phyloP scores from a whole-genome alignment of 2,888 invertebrate species.

The Mythimna pallens region DNA sequence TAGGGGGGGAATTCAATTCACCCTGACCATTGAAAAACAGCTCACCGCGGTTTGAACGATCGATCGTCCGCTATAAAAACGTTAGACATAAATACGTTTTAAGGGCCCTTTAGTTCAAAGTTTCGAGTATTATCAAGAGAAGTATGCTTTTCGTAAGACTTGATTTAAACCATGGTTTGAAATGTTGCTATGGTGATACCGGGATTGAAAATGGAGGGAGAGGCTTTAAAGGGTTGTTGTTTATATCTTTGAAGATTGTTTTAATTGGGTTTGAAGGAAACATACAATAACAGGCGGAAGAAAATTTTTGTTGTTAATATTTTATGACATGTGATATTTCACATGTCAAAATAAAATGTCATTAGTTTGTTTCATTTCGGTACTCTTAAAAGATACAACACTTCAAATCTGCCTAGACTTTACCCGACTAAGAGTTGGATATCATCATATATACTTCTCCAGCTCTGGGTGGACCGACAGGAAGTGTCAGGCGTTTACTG shows the following conservation, averaged over 20 bases:
- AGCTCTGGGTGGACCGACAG: no score
- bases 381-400: no score
- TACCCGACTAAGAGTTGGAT: no score
- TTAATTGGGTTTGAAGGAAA: slow-evolving; percentile 2
- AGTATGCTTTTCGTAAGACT: slow-evolving; percentile 8
- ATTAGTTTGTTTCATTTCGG: no score
- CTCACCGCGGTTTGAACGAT: slow-evolving; percentile 45
- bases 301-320: no score
- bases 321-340: no score
- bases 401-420: no score
- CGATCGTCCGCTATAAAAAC: slow-evolving; percentile 50
- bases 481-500: no score
- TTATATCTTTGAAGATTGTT: slow-evolving; percentile 8
- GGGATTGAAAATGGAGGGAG: slow-evolving; percentile 2
- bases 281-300: no score
- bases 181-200: slow-evolving; percentile 21
- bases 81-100: slow-evolving; percentile 40
- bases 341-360: no score
- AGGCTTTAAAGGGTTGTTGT: slow-evolving; percentile 3
- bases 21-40: slow-evolving; percentile 52
- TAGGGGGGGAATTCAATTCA: slow-evolving; percentile 53
- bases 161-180: slow-evolving; percentile 23
- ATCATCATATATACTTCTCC: no score
- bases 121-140: slow-evolving; percentile 39
- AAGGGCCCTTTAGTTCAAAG: slow-evolving; percentile 21